A percentile compares a stretch with the other conserved stretches of the same genome.
These are phyloP conservation scores for Tricholaema leucomelas DNA, from an alignment of 2,113 vertebrate species.

Conservation along the genomic window DNA sequence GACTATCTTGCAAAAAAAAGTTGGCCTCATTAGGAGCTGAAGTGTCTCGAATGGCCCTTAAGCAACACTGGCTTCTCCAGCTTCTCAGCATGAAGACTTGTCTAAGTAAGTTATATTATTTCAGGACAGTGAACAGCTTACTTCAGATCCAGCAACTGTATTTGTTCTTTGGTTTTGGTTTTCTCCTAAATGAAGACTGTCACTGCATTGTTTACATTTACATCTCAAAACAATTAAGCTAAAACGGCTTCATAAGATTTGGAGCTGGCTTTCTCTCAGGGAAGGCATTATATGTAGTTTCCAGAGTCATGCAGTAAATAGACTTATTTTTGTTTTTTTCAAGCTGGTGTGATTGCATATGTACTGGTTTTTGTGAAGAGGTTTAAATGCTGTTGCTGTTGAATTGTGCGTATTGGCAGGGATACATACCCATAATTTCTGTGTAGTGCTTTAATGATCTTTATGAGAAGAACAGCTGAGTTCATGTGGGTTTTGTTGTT, in stretches of 20 bases:
- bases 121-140: constrained; percentile 60
- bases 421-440: constrained; percentile 21
- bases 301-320: background rate
- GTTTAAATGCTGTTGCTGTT: constrained; percentile 39
- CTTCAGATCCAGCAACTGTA: constrained; percentile 41
- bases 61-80: constrained; percentile 30
- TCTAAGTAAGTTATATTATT: constrained; percentile 41
- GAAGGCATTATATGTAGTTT: constrained; percentile 40
- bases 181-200: constrained; percentile 29
- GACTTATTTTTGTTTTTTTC: constrained; percentile 13
- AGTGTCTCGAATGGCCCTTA: constrained; percentile 33
- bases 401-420: constrained; percentile 21
- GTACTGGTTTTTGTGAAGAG: constrained; percentile 20
- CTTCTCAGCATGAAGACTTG: constrained; percentile 51
- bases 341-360: background rate
- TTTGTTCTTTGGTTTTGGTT: constrained; percentile 41
- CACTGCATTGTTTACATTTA: constrained; percentile 43
- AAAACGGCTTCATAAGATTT: constrained; percentile 12
- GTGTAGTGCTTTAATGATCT: constrained; percentile 25
- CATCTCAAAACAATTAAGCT: constrained; percentile 56
- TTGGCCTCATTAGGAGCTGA: constrained; percentile 32
- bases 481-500: no score
- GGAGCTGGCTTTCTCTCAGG: constrained; percentile 37
- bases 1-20: constrained; percentile 18
- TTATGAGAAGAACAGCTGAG: constrained; percentile 5